These are phyloP conservation scores for Malurus cyaneus DNA, from an alignment of 2,113 vertebrate species.

Conservation along the genomic window DNA sequence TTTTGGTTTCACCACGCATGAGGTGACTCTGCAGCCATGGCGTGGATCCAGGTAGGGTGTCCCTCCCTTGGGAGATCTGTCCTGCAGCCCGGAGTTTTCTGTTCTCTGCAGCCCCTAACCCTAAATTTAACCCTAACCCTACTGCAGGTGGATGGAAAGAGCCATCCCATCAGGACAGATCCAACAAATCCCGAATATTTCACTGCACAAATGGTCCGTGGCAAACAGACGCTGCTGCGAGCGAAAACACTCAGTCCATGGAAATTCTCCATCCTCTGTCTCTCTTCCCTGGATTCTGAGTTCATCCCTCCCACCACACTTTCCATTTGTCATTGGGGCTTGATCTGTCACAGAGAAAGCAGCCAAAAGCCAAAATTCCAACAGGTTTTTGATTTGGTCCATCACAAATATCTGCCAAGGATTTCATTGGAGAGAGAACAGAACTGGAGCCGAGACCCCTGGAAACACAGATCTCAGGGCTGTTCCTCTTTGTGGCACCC, in stretches of 20 bases:
- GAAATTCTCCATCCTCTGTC: not conserved
- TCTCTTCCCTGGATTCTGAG: not conserved
- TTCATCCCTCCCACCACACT: not conserved
- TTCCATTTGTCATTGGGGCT: not conserved
- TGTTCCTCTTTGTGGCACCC: not conserved
- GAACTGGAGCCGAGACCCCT: not conserved
- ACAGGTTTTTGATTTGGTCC: not conserved
- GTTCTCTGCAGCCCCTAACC: not conserved
- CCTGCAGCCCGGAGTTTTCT: not conserved
- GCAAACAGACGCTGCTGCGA: not conserved
- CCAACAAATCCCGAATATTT: not conserved
- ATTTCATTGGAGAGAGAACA: not conserved
- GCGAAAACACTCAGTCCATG: accelerated
- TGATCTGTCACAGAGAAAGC: not conserved
- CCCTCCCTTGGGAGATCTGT: not conserved
- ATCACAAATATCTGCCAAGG: not conserved
- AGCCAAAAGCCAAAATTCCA: not conserved
- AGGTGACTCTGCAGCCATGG: not conserved
- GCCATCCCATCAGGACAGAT: not conserved
- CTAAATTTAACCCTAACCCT: too few relatives aligned
- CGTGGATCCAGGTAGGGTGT: not conserved
- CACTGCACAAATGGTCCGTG: not conserved
- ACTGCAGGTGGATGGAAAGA: not conserved
- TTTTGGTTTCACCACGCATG: not conserved
- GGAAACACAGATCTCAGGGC: not conserved